Evolutionary conservation across 2,888 invertebrate genomes (phyloP).

Genomic region (Camptogramma bilineatum): DNA sequence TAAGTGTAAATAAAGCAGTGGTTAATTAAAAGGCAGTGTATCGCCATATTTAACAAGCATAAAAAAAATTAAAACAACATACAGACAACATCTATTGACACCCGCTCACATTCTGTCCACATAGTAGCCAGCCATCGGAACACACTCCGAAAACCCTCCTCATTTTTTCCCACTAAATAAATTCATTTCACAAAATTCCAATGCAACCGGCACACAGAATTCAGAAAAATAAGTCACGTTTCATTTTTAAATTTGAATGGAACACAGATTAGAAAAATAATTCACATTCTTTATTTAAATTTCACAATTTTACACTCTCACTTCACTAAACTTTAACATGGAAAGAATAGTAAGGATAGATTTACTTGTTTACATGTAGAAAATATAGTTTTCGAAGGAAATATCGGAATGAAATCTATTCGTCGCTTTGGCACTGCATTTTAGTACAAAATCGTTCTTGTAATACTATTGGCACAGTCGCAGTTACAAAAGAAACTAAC

Average conservation of each 20-base stretch:
- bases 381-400: constrained; percentile 23
- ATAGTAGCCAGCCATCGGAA: constrained; percentile 82
- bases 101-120: constrained; percentile 84
- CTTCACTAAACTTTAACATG: constrained; percentile 12
- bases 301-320: constrained; percentile 1
- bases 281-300: too few species aligned
- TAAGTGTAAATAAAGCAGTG: neutral
- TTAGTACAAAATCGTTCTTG: constrained; percentile 53
- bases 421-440: constrained; percentile 59
- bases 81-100: constrained; percentile 82
- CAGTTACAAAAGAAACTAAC: constrained; percentile 54
- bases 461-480: constrained; percentile 57
- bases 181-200: constrained; percentile 61
- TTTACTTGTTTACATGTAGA: neutral
- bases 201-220: constrained; percentile 40
- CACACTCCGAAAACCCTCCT: constrained; percentile 84
- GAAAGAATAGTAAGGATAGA: constrained; percentile 16
- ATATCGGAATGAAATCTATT: constrained; percentile 25
- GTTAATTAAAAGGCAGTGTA: constrained; percentile 6
- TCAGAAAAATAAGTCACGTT: constrained; percentile 31
- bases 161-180: constrained; percentile 60
- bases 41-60: constrained; percentile 32
- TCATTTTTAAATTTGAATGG: constrained; percentile 8
- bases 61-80: constrained; percentile 66
- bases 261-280: too few species aligned